These are phyloP conservation scores for Liopterus haemorrhoidalis DNA, from an alignment of 2,888 invertebrate species.

Conservation along the genomic window DNA sequence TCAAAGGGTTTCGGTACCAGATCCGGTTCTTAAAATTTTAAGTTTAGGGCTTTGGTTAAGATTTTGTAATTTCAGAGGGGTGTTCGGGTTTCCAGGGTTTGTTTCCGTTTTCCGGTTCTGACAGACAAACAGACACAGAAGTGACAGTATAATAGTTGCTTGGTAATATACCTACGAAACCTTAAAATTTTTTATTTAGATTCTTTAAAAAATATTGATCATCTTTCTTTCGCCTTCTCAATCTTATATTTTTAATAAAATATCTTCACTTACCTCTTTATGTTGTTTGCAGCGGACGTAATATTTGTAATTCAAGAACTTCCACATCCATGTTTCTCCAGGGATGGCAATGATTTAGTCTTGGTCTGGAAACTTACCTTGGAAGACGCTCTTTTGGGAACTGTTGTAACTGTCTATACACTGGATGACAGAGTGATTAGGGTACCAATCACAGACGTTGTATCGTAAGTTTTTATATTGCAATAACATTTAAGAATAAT, in stretches of 20 bases:
- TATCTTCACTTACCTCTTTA: background rate
- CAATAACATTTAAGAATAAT: too few relatives aligned
- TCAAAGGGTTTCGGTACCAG: too few relatives aligned
- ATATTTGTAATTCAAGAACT: conserved; percentile 68
- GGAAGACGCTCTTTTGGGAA: conserved; percentile 66
- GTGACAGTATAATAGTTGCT: too few relatives aligned
- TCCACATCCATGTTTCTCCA: conserved; percentile 59
- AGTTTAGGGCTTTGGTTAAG: too few relatives aligned
- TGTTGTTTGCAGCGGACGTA: conserved; percentile 56
- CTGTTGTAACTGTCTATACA: conserved; percentile 59
- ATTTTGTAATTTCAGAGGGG: too few relatives aligned
- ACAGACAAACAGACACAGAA: too few relatives aligned
- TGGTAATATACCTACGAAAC: too few relatives aligned
- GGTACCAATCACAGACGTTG: conserved; percentile 65
- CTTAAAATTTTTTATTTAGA: too few relatives aligned
- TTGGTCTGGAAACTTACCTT: conserved; percentile 57
- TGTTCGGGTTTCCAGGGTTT: too few relatives aligned
- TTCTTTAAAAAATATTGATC: too few relatives aligned
- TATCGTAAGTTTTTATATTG: conserved; percentile 51
- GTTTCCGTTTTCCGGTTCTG: too few relatives aligned
- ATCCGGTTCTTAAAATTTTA: too few relatives aligned
- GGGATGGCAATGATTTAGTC: conserved; percentile 63
- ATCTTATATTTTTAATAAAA: background rate
- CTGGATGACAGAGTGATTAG: conserved; percentile 64
- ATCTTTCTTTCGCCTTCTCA: background rate